Base-by-base conservation (phyloP, 2,797 vertebrate genomes). In the Poeciliopsis presidionis region DNA sequence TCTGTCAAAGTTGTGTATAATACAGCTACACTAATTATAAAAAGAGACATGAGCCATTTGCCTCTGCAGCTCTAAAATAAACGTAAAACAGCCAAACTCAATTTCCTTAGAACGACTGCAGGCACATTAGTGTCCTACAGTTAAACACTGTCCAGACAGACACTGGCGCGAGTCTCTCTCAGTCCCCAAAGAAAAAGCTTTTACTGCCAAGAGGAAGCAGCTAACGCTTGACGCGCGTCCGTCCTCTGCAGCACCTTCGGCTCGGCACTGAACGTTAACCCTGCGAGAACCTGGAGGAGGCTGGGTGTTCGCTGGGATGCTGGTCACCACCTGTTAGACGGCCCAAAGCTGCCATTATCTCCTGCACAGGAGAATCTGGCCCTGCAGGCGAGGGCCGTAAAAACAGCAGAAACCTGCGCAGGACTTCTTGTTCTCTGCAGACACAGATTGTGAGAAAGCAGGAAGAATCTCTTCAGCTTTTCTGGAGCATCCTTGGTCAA, bases 271-370 rank as follows among this genome's bases (percentile, higher is more conserved):
- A 59, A 84, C 76, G 80, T 80, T 84, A 14, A 78, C 87, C 74
- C 61, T 59, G 76, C 47, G 77, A 87, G 88, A 41, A 7, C 86
- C 75, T 5, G 73, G 67, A 86, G 73, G 73, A 91, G 81, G 90
- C 81, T 82, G 87, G 84, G 83, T 94, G 93, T 94, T 95, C 94
- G 94, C 86, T 57, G 74, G 76, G 57, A 79, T 81, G 82, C 89
- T 91, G 91, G 92, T 93, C 91, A 86, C 93, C 95, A 96, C 95
- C 95, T 96, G 96, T 94, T 96, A 88, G 87, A 81, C 86, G 53
- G 55, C 76, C 84, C 82, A 77, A 94, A 93, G 90, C 92, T 96
- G 80, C 95, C 94, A 96, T 96, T 96, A 96, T 94, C 94, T 94
- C 79, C 84, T 78, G 74, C 84, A 73, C 85, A 85, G 86, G 94